A percentile compares a stretch with the other conserved stretches of the same genome.
phyloP scores from a whole-genome alignment of 2,797 vertebrate species.

The Pristis pectinata region DNA sequence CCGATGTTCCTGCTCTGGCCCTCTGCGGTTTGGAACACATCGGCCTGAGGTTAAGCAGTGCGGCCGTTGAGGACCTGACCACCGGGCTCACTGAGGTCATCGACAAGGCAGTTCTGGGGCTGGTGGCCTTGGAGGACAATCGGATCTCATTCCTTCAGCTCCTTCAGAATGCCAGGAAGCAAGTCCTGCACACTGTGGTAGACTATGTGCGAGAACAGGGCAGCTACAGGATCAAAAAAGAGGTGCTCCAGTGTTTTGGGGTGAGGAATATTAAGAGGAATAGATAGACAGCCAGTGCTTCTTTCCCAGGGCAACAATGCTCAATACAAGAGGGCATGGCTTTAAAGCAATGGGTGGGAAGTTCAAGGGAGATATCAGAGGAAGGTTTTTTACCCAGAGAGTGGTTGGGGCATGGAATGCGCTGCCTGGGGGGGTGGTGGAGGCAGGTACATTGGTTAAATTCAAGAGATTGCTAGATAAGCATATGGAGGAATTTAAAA shows the following conservation, averaged over 20 bases:
- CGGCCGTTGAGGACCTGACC: conserved; percentile 48
- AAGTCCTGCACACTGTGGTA: conserved; percentile 51
- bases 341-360: too few relatives aligned
- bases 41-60: conserved; percentile 46
- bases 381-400: too few relatives aligned
- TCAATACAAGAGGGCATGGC: too few relatives aligned
- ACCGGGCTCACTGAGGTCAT: conserved; percentile 50
- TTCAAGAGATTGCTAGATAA: too few relatives aligned
- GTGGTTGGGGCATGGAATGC: too few relatives aligned
- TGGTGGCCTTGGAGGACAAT: conserved; percentile 61
- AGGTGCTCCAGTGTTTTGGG: conserved; percentile 71
- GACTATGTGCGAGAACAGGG: conserved; percentile 54
- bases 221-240: conserved; percentile 56
- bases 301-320: too few relatives aligned
- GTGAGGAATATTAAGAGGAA: conserved; percentile 48
- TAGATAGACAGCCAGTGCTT: too few relatives aligned
- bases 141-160: conserved; percentile 53
- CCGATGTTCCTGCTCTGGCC: conserved; percentile 52
- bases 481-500: too few relatives aligned
- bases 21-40: conserved; percentile 58
- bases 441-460: too few relatives aligned
- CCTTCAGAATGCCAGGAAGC: conserved; percentile 52
- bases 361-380: too few relatives aligned
- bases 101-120: conserved; percentile 53
- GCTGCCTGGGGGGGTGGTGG: too few relatives aligned